Conservation (phyloP, 2,113 vertebrate genomes). For the Campylomormyrus numenius region DNA sequence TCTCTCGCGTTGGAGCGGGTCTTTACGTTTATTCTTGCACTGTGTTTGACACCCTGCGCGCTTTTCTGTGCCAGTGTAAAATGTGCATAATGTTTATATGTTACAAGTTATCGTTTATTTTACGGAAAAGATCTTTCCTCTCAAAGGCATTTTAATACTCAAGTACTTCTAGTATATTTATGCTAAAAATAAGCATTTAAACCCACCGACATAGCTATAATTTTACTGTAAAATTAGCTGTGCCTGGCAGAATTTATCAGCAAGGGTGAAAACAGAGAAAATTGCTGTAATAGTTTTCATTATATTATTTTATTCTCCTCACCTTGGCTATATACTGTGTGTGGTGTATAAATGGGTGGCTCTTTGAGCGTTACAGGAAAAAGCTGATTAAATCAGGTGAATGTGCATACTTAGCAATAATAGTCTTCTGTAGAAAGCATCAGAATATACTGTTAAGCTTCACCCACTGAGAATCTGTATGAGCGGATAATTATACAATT, state of each 20-base stretch:
- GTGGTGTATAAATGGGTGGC: not conserved
- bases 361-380: not conserved
- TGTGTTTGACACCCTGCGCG: not conserved
- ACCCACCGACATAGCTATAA: not conserved
- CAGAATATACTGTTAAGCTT: not conserved
- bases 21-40: not conserved
- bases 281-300: not conserved
- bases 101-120: not conserved
- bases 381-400: not conserved
- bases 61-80: not conserved
- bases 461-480: not conserved
- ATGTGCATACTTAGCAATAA: slow-evolving; percentile 14
- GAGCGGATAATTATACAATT: not conserved
- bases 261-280: not conserved
- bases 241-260: not conserved
- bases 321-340: not conserved
- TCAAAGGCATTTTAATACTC: not conserved
- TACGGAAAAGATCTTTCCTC: not conserved
- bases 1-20: not conserved
- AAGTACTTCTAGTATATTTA: not conserved
- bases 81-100: not conserved
- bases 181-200: too few relatives aligned
- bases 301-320: not conserved
- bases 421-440: not conserved
- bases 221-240: not conserved